Percentiles rank a stretch among this genome's conserved stretches.
These are phyloP conservation scores for Halisarca cf. caerulea DNA, from an alignment of 37 sponge, comb jelly and placozoan species.

Conservation along the genomic window DNA sequence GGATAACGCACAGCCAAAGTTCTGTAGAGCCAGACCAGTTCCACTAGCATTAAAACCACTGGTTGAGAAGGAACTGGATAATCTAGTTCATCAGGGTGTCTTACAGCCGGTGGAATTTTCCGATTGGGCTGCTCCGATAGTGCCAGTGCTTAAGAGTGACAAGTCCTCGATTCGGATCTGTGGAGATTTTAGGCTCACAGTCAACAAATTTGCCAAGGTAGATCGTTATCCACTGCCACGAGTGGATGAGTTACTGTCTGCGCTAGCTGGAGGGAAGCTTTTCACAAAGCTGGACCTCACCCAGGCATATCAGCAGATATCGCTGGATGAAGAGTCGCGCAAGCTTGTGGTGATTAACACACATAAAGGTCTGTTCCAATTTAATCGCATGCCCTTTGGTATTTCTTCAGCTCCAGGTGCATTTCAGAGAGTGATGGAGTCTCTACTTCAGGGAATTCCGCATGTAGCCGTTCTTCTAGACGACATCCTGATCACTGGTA, in stretches of 20 bases:
- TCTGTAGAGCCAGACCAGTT: slow-evolving; percentile 5
- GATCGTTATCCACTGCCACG: slow-evolving; percentile 31
- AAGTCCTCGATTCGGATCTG: slow-evolving; percentile 18
- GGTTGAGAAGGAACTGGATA: background rate
- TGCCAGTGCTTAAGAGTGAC: slow-evolving; percentile 30
- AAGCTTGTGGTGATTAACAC: slow-evolving; percentile 18
- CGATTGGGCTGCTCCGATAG: slow-evolving; percentile 48
- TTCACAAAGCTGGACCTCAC: slow-evolving; percentile 44
- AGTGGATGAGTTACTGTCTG: slow-evolving; percentile 12
- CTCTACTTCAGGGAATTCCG: slow-evolving; percentile 26
- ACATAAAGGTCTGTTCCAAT: slow-evolving; percentile 15
- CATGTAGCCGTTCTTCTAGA: background rate
- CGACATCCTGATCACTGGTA: slow-evolving; percentile 38
- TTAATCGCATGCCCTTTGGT: slow-evolving; percentile 37
- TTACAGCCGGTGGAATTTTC: slow-evolving; percentile 1
- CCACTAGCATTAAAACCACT: background rate
- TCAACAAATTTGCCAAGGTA: slow-evolving; percentile 16
- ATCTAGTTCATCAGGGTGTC: background rate
- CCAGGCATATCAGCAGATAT: slow-evolving; percentile 13
- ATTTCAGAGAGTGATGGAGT: slow-evolving; percentile 43
- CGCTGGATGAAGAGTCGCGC: background rate
- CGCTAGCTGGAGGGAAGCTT: slow-evolving; percentile 16
- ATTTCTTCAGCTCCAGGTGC: slow-evolving; percentile 29
- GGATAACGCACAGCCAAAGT: background rate
- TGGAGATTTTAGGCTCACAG: slow-evolving; percentile 27